These are phyloP conservation scores for Drosophila arizonae DNA, from an alignment of 1,140 invertebrate species.

Conservation along the genomic window DNA sequence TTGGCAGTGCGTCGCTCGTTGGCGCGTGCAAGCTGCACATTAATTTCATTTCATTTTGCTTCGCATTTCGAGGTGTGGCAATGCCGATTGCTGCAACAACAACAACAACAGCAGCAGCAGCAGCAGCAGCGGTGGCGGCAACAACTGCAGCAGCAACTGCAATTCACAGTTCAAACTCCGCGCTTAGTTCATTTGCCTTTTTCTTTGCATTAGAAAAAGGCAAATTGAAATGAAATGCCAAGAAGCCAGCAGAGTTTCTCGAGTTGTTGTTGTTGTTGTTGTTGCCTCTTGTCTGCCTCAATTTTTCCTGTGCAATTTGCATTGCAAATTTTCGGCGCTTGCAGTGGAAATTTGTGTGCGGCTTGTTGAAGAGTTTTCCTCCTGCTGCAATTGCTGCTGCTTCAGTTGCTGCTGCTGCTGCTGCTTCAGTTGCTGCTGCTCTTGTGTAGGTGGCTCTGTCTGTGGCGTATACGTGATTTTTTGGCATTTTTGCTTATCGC, in stretches of 20 bases:
- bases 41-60: constrained; percentile 76
- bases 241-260: constrained; percentile 61
- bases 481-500: constrained; percentile 73
- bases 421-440: constrained; percentile 8
- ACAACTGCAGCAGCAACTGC: constrained; percentile 40
- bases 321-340: constrained; percentile 72
- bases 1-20: constrained; percentile 44
- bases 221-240: constrained; percentile 75
- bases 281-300: constrained; percentile 51
- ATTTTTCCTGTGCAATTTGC: constrained; percentile 56
- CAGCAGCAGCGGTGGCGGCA: constrained; percentile 26
- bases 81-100: constrained; percentile 68
- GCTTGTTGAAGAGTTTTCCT: constrained; percentile 31
- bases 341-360: constrained; percentile 65
- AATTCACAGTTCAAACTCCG: constrained; percentile 70
- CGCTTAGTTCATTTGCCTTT: constrained; percentile 79
- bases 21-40: constrained; percentile 77
- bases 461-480: constrained; percentile 78
- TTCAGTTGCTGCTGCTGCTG: constrained; percentile 12
- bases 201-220: constrained; percentile 69
- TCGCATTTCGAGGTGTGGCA: constrained; percentile 67
- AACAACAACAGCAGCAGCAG: constrained; percentile 25
- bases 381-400: constrained; percentile 32
- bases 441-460: constrained; percentile 50
- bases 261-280: constrained; percentile 27